Conservation (phyloP, 2,797 vertebrate species). For the Chelidonichthys spinosus region DNA sequence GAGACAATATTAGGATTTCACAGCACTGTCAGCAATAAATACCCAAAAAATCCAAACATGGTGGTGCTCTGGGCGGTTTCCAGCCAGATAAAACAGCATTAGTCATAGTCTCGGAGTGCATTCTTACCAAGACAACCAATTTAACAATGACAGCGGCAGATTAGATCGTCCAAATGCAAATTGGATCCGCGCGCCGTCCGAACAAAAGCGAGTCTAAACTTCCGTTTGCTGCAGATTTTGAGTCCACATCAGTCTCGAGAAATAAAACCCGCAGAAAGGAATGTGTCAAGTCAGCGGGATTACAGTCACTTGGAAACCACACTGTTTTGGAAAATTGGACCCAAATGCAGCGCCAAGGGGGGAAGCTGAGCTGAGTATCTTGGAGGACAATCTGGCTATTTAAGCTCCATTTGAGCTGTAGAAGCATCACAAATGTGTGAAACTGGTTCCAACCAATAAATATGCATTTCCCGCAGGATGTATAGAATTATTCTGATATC, state of each 20-base stretch:
- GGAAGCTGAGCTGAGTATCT: not conserved
- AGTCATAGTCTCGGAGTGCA: not conserved
- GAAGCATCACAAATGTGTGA: not conserved
- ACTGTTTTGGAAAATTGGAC: constrained; percentile 1
- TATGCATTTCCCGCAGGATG: not conserved
- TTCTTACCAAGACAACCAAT: constrained; percentile 11
- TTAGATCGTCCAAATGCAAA: constrained; percentile 21
- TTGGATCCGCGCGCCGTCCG: not conserved
- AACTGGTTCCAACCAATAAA: not conserved
- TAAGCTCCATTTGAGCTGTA: not conserved
- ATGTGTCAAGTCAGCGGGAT: constrained; percentile 15
- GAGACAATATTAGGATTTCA: not conserved
- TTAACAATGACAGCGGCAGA: constrained; percentile 2
- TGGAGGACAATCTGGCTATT: not conserved
- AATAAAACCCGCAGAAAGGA: constrained; percentile 10
- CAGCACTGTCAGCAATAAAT: not conserved
- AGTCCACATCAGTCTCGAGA: not conserved
- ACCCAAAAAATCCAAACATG: not conserved
- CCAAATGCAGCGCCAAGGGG: not conserved
- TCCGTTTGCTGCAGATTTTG: constrained; percentile 23
- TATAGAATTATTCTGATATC: not conserved
- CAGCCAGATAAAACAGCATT: not conserved
- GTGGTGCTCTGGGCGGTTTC: not conserved
- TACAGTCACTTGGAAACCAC: constrained; percentile 4
- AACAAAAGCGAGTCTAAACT: constrained; percentile 1